Conservation (phyloP, 64 coral and sea anemone species). For the Cladopsammia gracilis region DNA sequence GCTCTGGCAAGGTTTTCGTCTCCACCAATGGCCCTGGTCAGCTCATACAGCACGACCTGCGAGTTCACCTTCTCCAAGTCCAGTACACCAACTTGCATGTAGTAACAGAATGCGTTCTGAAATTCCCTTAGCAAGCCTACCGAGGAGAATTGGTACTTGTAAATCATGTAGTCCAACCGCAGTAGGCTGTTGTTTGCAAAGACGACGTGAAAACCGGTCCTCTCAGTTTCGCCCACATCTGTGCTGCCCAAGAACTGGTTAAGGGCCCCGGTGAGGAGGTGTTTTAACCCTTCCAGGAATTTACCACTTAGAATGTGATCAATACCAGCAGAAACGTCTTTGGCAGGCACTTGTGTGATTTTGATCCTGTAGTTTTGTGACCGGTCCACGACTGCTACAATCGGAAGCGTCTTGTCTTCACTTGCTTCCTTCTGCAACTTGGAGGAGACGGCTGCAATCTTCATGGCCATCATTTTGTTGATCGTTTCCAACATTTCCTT, state of each 20-base stretch:
- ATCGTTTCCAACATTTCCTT: too few relatives aligned
- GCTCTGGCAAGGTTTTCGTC: neutral
- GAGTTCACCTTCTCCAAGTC: conserved; percentile 26
- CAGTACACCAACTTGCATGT: conserved; percentile 38
- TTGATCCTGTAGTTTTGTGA: neutral
- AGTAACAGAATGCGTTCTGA: conserved; percentile 35
- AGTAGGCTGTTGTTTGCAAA: conserved; percentile 61
- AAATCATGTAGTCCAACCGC: conserved; percentile 33
- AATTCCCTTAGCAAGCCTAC: neutral
- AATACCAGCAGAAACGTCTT: neutral
- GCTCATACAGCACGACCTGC: conserved; percentile 37
- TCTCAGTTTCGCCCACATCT: neutral
- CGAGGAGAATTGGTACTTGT: conserved; percentile 48
- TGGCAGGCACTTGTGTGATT: neutral
- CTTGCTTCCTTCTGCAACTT: neutral
- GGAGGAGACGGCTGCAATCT: neutral
- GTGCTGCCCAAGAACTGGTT: conserved; percentile 24
- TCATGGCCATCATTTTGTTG: too few relatives aligned
- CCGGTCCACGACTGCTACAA: conserved; percentile 37
- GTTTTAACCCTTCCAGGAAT: neutral
- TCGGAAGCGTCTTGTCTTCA: conserved; percentile 33
- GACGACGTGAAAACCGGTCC: conserved; percentile 7
- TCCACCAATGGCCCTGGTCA: conserved; percentile 28
- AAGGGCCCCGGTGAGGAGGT: neutral
- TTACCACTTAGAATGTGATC: neutral